Evolutionary conservation across 23 tunicate species (phyloP), one percentile per base, ranked within the genome.

Genomic region (Pegea sp.): DNA sequence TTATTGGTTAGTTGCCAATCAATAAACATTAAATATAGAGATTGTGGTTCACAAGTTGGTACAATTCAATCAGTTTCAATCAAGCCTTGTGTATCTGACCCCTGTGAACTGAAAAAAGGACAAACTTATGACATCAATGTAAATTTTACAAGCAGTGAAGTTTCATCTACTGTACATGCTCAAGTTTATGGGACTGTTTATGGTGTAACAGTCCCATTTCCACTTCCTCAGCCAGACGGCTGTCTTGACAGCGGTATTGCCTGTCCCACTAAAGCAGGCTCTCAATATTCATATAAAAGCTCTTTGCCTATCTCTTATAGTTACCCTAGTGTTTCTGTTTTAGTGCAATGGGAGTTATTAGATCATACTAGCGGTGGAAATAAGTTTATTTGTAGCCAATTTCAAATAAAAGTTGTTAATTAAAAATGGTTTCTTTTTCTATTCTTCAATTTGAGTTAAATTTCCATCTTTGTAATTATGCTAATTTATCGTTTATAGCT

Each of bases 181-280:
- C 5, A 49, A 5, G 54, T 18, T 7, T 49, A 49, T 49, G 54
- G 54, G 19, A 49, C 19, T 18, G 19, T 49, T 8, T 8, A 23
- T 49, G 54, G 54, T 19, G n/a, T 49, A 5, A 49, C 21, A 18
- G 54, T 49, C 21, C 54, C 54, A 19, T 49, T 49, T 49, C 54
- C 54, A 49, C 22, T 49, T 8, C 11, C 11, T 5, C 6, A 49
- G 21, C 7, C 21, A 18, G 54, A 49, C 19, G 54, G 24, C 21
- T 49, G 54, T 49, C 24, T 25, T 49, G 54, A 25, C 5, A 49
- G 54, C 19, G 54, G 54, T 6, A 6, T 49, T 7, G 19, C 21
- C 5, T 49, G 54, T 18, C 54, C 54, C 6, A 23, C 22, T 7
- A 25, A 7, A 25, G 54, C 54, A 19, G 54, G 54, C 22, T 6